Base-by-base conservation (phyloP, 1,140 invertebrate species). In the Magallana ariakensis region DNA sequence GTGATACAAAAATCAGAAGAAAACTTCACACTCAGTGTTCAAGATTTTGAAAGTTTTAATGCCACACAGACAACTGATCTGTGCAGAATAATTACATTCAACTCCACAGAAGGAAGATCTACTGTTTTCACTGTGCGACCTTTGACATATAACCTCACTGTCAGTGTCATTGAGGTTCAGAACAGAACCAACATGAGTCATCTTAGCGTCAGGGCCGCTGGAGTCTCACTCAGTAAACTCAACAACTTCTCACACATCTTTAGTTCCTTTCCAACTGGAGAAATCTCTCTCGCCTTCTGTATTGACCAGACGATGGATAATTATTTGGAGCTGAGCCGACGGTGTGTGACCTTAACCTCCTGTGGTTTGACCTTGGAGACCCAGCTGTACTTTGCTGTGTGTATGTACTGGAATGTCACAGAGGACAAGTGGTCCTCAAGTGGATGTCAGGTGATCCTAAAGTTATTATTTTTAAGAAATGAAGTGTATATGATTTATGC, bases 361-460 rank as follows among this genome's bases (percentile, higher is more conserved):
- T 62, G 58, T 62, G 58, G 16, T n/a, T 62, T 62, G 58, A 62
- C 58, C 58, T 62, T 62, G 58, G 58, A 62, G 15, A 62, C 19
- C 58, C 75, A 86, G 57, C 60, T 33, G 16, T 86, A 82, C 62
- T 62, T 22, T 62, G 85, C 55, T 19, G 80, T 26, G 11, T 86
- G 85, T 66, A 46, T 82, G 75, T 86, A 86, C 56, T 86, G 85
- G 85, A 62, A 86, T 82, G 57, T 53, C 4, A 9, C n/a, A 8
- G 46, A 9, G 15, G 80, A 86, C 19, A 53, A 15, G 0, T 86
- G 85, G 85, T 33, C 55, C 8, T 58, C 80, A 16, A 13, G 22
- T 62, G 85, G 85, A 6, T 86, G 85, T 60, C 75, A 86, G 85
- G 85, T 86, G 60, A n/a, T 11, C 4, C 19, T 10, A 46, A 54